These are phyloP conservation scores for Micrastur ruficollis DNA, from an alignment of 2,797 vertebrate genomes.

Conservation along the genomic window DNA sequence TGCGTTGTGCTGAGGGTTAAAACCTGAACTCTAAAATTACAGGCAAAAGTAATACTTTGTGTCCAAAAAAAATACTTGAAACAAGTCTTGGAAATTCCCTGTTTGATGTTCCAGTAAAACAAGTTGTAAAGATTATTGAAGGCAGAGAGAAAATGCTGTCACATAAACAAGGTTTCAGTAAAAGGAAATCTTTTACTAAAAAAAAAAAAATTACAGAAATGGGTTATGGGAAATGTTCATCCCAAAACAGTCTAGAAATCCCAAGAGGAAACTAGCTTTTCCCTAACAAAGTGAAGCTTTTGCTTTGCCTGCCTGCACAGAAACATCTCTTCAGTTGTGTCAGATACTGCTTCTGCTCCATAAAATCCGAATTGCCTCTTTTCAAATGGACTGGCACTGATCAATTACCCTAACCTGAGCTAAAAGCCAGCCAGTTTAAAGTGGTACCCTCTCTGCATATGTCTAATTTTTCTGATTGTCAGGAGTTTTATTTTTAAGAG, in stretches of 20 bases:
- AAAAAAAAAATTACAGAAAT: background rate
- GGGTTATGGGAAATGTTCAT: background rate
- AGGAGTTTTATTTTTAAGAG: background rate
- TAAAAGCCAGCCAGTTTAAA: background rate
- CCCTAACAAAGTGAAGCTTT: background rate
- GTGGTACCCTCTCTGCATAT: background rate
- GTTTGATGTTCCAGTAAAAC: constrained; percentile 26
- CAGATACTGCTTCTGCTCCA: constrained; percentile 1
- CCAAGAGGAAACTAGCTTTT: background rate
- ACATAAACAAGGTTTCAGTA: background rate
- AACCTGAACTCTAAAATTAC: background rate
- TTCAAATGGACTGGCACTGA: background rate
- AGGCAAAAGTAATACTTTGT: background rate
- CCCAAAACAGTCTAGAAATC: background rate
- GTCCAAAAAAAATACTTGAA: constrained; percentile 25
- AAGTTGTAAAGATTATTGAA: constrained; percentile 11
- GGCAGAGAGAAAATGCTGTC: background rate
- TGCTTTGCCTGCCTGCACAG: background rate
- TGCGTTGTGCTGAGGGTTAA: constrained; percentile 28
- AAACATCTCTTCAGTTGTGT: background rate
- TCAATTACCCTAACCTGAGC: background rate
- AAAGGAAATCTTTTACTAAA: background rate
- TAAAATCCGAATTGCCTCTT: background rate
- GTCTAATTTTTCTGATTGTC: background rate
- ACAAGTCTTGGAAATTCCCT: constrained; percentile 23